Conservation (phyloP, 2,888 invertebrate species). For the Gisinianus flammeolus region DNA sequence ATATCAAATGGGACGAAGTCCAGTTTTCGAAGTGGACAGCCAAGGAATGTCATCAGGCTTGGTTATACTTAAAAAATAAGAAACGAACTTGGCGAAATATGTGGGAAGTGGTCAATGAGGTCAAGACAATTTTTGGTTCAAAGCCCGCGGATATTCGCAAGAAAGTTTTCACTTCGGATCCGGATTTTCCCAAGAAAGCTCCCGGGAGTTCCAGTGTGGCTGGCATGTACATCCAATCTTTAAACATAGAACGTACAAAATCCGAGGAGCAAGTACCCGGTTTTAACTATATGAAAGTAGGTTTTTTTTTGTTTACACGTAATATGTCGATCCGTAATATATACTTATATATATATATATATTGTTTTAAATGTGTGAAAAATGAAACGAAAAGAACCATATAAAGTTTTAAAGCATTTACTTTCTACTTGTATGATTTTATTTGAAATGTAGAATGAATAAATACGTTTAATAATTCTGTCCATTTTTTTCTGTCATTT, state of each 20-base stretch:
- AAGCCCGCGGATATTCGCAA: constrained; percentile 27
- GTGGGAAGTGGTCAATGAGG: constrained; percentile 51
- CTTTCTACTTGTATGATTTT: not conserved
- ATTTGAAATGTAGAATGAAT: too few species aligned
- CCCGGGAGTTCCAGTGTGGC: not conserved
- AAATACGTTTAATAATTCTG: too few species aligned
- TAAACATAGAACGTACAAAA: constrained; percentile 37
- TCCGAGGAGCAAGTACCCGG: not conserved
- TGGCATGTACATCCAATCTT: constrained; percentile 19
- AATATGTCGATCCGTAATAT: too few species aligned
- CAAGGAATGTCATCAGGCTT: constrained; percentile 44
- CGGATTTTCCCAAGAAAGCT: constrained; percentile 46
- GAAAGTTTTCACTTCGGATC: constrained; percentile 40
- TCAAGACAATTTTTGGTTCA: constrained; percentile 33
- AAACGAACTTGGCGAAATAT: constrained; percentile 50
- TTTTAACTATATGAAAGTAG: constrained; percentile 29
- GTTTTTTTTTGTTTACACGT: constrained; percentile 8
- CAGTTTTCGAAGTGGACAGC: constrained; percentile 45
- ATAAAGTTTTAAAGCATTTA: too few species aligned
- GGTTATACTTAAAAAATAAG: constrained; percentile 43
- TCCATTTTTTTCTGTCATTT: not conserved
- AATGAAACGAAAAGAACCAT: too few species aligned
- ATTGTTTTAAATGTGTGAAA: too few species aligned
- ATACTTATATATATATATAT: too few species aligned
- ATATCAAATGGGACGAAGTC: constrained; percentile 50